phyloP scores from a whole-genome alignment of 2,888 invertebrate species.

The Notodromas monacha region DNA sequence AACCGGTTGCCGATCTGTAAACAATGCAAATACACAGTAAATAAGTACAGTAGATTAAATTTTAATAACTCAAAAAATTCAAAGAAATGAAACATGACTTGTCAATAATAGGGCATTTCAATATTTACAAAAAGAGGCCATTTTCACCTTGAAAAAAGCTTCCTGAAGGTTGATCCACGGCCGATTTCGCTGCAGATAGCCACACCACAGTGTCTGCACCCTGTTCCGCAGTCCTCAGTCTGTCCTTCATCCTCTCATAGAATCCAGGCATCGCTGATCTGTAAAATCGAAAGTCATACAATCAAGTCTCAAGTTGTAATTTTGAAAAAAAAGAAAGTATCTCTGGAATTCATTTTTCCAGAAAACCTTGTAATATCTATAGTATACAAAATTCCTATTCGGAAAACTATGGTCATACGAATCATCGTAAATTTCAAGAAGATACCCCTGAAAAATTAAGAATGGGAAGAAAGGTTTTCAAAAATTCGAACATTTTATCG shows the following conservation, averaged over 20 bases:
- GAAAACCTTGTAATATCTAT: too few relatives aligned
- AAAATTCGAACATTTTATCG: too few relatives aligned
- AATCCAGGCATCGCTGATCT: constrained; percentile 16
- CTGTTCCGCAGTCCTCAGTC: constrained; percentile 16
- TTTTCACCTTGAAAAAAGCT: constrained; percentile 16
- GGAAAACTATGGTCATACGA: too few relatives aligned
- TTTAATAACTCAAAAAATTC: not conserved
- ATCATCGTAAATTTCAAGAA: too few relatives aligned
- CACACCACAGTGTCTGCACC: constrained; percentile 20
- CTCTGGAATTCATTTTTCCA: not conserved
- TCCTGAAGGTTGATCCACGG: constrained; percentile 14
- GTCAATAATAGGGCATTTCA: constrained; percentile 6
- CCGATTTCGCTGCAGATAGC: constrained; percentile 16
- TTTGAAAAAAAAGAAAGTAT: constrained; percentile 5
- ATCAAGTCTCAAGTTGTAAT: constrained; percentile 8
- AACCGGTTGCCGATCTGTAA: constrained; percentile 16
- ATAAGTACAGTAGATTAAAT: not conserved
- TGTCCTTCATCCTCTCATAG: constrained; percentile 17
- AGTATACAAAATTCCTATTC: too few relatives aligned
- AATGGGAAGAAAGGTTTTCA: too few relatives aligned
- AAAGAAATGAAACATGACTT: too few relatives aligned
- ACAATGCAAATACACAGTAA: constrained; percentile 7
- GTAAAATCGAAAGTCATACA: constrained; percentile 11
- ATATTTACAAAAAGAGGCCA: too few relatives aligned
- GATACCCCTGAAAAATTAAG: too few relatives aligned